Evolutionary conservation across 1,140 invertebrate genomes (phyloP), one percentile per base, ranked within the genome.

Genomic region (Drosophila asahinai): DNA sequence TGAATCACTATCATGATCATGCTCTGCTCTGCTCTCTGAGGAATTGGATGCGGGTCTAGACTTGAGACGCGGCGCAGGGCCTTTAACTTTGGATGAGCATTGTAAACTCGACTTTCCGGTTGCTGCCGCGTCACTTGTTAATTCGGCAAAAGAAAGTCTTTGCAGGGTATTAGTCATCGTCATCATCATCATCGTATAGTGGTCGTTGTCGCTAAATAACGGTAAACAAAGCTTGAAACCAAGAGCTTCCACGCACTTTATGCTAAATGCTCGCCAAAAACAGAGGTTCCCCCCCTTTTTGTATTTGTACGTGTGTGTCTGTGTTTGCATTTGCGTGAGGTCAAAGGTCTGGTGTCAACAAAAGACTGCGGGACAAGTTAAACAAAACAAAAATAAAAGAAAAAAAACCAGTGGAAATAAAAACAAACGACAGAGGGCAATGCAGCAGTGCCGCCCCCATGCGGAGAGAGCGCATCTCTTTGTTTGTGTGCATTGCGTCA

Each of bases 271-370:
- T 45, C 47, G 40, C 38, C 47, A 25, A 45, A 43, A 54, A 22
- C 15, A 15, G 36, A 25, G 9, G 9, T 40, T 58, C 36, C 15
- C 57, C 57, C 71, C 7, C 22, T 63, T 36, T 42, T 17, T 3
- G 6, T 33, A 14, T 33, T 5, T 49, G 19, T 64, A 14, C 48
- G 38, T 27, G 22, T 27, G 22, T 42, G 36, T 30, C 25, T 36
- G 33, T 58, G 12, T 54, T 25, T 79, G 43, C 48, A 36, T 60
- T 60, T 73, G 57, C 40, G 52, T 73, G 83, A 77, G 83, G 80
- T 87, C 83, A 86, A 86, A 86, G 83, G 75, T 86, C 83, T 76
- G 17, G 63, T 48, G 60, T 72, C 61, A 65, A 70, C 52, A 74
- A 71, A 71, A 81, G 80, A 81, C 79, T 68, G 63, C 64, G 57